These are phyloP conservation scores for Porites cylindrica DNA, from an alignment of 92 coral and sea anemone genomes.

Conservation along the genomic window DNA sequence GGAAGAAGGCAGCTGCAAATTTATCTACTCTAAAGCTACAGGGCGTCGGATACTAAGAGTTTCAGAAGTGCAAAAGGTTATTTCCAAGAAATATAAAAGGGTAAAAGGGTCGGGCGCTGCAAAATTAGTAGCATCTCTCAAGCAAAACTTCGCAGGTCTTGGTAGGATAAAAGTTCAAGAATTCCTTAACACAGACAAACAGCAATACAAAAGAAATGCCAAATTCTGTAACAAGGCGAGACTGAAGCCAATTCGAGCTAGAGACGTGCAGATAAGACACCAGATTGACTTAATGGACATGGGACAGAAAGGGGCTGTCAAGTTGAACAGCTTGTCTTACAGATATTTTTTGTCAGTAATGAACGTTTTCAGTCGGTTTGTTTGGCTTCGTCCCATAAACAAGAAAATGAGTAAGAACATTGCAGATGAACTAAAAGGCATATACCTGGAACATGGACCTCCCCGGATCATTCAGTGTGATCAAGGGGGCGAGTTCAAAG, in stretches of 20 bases:
- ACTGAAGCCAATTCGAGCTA: conserved; percentile 22
- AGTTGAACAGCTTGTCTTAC: conserved; percentile 9
- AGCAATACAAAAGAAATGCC: conserved; percentile 2
- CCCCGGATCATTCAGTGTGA: too few relatives aligned
- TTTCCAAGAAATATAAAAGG: too few relatives aligned
- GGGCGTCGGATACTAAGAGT: too few relatives aligned
- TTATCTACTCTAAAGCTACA: too few relatives aligned
- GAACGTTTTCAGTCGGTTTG: conserved; percentile 55
- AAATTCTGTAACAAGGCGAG: conserved; percentile 1
- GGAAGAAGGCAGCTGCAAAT: too few relatives aligned
- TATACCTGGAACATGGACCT: too few relatives aligned
- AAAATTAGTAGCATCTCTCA: too few relatives aligned
- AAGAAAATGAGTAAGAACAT: conserved; percentile 27
- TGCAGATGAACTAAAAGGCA: conserved; percentile 36
- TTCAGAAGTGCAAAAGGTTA: too few relatives aligned
- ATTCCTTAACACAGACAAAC: background rate
- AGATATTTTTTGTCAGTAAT: conserved; percentile 47
- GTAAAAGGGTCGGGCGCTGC: too few relatives aligned
- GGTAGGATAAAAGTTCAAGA: background rate
- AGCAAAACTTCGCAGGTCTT: too few relatives aligned
- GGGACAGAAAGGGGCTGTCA: conserved; percentile 29
- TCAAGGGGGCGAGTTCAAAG: background rate
- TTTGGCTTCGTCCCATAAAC: conserved; percentile 55
- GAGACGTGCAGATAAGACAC: background rate
- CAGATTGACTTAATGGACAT: conserved; percentile 26